phyloP scores from a whole-genome alignment of 2,888 invertebrate genomes.

The Oxycera nigricornis region DNA sequence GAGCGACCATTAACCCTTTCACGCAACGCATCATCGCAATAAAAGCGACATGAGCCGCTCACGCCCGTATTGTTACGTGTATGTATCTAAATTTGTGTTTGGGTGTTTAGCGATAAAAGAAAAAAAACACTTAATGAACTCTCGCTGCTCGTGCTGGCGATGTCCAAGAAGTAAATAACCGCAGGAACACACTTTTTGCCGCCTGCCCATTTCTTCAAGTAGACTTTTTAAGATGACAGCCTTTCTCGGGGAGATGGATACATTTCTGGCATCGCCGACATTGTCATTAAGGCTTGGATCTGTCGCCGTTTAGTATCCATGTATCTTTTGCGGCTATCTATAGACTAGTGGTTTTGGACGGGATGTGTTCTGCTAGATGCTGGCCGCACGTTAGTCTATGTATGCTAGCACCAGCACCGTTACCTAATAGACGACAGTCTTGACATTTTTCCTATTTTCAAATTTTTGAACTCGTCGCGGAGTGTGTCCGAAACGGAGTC shows the following conservation, averaged over 20 bases:
- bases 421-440: conserved; percentile 21
- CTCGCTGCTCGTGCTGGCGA: background rate
- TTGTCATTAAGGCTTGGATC: conserved; percentile 31
- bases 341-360: background rate
- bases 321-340: conserved; percentile 16
- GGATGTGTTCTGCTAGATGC: background rate
- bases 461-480: conserved; percentile 7
- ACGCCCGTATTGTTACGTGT: conserved; percentile 18
- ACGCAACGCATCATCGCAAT: conserved; percentile 4
- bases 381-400: background rate
- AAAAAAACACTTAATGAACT: conserved; percentile 24
- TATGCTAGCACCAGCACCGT: conserved; percentile 1
- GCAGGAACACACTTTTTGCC: conserved; percentile 3
- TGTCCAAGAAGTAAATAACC: background rate
- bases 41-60: background rate
- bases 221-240: conserved; percentile 15
- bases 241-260: conserved; percentile 10
- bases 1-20: conserved; percentile 18
- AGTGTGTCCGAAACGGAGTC: conserved; percentile 19
- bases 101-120: no score
- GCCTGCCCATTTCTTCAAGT: conserved; percentile 3
- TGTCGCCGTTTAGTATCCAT: conserved; percentile 9
- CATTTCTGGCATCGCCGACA: conserved; percentile 5
- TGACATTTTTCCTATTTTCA: conserved; percentile 27
- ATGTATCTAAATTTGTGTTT: conserved; percentile 13